A percentile compares a stretch with the other conserved stretches of the same genome.
These are phyloP conservation scores for Mus spretus DNA, from an alignment of 2,797 vertebrate genomes.

Conservation along the genomic window DNA sequence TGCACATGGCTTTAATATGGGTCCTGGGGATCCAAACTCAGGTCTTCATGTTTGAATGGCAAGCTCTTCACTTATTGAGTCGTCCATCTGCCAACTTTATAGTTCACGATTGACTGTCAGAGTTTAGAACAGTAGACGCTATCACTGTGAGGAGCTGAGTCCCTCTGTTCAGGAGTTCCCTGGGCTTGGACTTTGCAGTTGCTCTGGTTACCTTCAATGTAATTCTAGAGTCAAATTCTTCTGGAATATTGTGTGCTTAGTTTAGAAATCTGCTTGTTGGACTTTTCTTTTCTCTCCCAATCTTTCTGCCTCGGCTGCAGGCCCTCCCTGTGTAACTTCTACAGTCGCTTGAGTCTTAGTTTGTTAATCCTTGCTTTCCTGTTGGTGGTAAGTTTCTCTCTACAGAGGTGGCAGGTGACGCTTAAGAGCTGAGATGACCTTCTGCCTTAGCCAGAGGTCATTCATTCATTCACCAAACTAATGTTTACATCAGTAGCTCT, in stretches of 20 bases:
- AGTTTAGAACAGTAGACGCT: background rate
- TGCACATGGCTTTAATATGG: background rate
- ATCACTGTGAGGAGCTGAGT: background rate
- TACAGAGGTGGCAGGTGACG: background rate
- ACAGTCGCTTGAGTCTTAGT: background rate
- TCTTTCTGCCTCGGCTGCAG: background rate
- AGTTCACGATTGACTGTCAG: background rate
- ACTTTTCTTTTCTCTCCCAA: background rate
- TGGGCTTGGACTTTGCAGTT: conserved; percentile 41
- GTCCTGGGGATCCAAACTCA: background rate
- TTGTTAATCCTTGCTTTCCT: background rate
- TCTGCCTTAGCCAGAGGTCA: background rate
- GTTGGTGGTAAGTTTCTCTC: background rate
- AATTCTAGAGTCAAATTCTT: conserved; percentile 11
- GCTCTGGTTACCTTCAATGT: conserved; percentile 3
- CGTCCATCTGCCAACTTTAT: background rate
- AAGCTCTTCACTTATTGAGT: background rate
- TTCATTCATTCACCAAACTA: background rate
- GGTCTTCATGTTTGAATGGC: background rate
- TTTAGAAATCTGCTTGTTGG: background rate
- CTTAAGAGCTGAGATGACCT: conserved; percentile 6
- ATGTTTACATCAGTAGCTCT: background rate
- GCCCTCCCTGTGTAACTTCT: background rate
- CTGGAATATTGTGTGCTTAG: background rate
- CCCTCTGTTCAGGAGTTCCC: background rate